Base-by-base conservation (phyloP, 2,888 invertebrate species). In the Crematogaster levior region DNA sequence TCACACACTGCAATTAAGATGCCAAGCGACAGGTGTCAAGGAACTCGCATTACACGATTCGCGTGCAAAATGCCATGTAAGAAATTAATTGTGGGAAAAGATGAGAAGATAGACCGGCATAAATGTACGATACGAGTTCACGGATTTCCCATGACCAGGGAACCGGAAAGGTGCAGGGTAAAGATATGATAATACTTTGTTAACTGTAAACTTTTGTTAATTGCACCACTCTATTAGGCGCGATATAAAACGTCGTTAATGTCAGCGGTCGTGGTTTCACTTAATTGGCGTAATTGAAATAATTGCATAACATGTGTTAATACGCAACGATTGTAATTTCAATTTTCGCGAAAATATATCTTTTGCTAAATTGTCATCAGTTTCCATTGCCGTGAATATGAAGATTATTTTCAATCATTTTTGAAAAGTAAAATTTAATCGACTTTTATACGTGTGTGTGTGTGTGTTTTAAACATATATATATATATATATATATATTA, bases 51-150 rank as follows among this genome's bases (percentile, higher is more conserved):
- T 51, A 60, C 34, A 21, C 18, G 48, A 58, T 48, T 27, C 63
- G 60, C 46, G 80, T 56, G 65, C 43, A 79, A 79, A 63, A 18
- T 82, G 68, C 51, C 68, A 80, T 53, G 79, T 53, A 37, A 65
- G 73, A 58, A 58, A 58, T 58, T 82, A 83, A 83, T 83, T 66
- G 66, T 66, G 82, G 66, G 82, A 83, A 82, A 10, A 70, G 60
- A 77, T 74, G 27, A 46, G 40, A 63, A 68, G 82, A 82, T 81
- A 68, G 61, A 80, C 24, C 43, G 9, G 63, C 43, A 27, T 53
- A 56, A 70, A 70, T 46, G 10, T 34, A 30, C 24, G 66, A 77
- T 53, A 68, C 12, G 77, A 68, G 77, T 79, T 79, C 68, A 68
- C 56, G 24, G 43, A 68, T 68, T 79, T 79, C 77, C 34, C 68